Evolutionary conservation across 2,888 invertebrate species (phyloP), one percentile per base, ranked within the genome.

Genomic region (Drosophila subsilvestris): DNA sequence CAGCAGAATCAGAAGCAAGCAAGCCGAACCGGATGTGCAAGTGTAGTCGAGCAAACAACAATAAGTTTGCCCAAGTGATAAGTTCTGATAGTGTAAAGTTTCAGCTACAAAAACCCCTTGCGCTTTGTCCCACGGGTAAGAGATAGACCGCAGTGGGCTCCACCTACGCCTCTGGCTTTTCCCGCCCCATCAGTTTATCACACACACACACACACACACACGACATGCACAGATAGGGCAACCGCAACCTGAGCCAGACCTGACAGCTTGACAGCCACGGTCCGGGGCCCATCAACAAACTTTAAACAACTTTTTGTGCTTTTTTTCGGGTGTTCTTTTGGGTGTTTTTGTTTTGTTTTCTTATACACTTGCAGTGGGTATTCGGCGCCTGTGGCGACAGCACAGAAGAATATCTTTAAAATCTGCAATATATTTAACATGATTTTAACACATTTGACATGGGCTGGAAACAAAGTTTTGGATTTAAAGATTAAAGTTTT

Each of bases 231-330:
- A 82, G 80, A 81, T 72, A 70, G 60, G 78, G 50, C 66, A 79
- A 37, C 44, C 51, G 56, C 59, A 74, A 65, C 61, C 70, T 68
- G 72, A 75, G 79, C 75, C 27, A 68, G 70, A 82, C 74, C 74
- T 85, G 85, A 85, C 85, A 86, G 82, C 69, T 86, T 86, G 85
- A 86, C 85, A 82, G 84, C 63, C 75, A 60, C 32, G 37, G 37
- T 37, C 76, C 58, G 78, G 48, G 68, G 51, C 75, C 75, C 63
- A 74, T 65, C 76, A 72, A 57, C 57, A 65, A 79, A 86, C 77
- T 74, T 82, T 79, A 77, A 68, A 69, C 68, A 84, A 80, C 76
- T 74, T 80, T 76, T 74, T 57, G 51, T 14, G 50, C 67, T n/a
- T 37, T 37, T 37, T 37, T 37, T n/a, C n/a, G n/a, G 37, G 14